Percentiles rank a stretch among this genome's conserved stretches.
phyloP scores from a whole-genome alignment of 2,797 vertebrate species.

The Rhinophrynus dorsalis region DNA sequence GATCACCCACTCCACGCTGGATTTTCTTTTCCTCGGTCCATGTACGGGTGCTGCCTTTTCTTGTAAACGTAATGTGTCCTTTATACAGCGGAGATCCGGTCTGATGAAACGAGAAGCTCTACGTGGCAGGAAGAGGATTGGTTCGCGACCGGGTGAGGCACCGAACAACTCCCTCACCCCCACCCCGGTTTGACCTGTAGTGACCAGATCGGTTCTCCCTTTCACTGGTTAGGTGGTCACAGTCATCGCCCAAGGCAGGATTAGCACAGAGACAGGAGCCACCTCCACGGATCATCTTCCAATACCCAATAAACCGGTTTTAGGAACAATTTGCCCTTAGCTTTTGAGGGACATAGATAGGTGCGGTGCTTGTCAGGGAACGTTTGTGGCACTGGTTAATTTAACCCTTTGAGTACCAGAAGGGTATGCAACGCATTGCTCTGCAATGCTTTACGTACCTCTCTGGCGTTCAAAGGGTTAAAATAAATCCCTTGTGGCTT shows the following conservation, averaged over 20 bases:
- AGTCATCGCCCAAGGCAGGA: background rate
- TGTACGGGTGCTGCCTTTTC: background rate
- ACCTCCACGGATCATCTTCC: no score
- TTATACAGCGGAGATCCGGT: constrained; percentile 13
- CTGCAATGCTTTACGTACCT: no score
- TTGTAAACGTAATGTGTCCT: background rate
- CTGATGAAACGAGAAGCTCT: constrained; percentile 25
- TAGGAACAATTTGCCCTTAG: no score
- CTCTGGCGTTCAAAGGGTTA: no score
- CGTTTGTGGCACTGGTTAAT: no score
- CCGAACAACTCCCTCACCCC: constrained; percentile 17
- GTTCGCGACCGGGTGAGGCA: constrained; percentile 36
- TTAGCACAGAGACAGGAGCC: background rate
- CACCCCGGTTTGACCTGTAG: constrained; percentile 24
- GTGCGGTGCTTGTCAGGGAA: no score
- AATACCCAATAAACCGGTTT: no score
- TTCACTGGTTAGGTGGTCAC: background rate
- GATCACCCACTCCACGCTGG: background rate
- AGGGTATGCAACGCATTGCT: no score
- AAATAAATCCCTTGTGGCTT: constrained; percentile 2
- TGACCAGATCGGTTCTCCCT: background rate
- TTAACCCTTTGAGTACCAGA: no score
- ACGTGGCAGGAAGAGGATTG: constrained; percentile 50
- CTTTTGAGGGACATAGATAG: no score
- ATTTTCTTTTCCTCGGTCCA: background rate